Percentiles rank a stretch among this genome's conserved stretches.
These are phyloP conservation scores for Thymallus thymallus DNA, from an alignment of 2,113 vertebrate species.

Conservation along the genomic window DNA sequence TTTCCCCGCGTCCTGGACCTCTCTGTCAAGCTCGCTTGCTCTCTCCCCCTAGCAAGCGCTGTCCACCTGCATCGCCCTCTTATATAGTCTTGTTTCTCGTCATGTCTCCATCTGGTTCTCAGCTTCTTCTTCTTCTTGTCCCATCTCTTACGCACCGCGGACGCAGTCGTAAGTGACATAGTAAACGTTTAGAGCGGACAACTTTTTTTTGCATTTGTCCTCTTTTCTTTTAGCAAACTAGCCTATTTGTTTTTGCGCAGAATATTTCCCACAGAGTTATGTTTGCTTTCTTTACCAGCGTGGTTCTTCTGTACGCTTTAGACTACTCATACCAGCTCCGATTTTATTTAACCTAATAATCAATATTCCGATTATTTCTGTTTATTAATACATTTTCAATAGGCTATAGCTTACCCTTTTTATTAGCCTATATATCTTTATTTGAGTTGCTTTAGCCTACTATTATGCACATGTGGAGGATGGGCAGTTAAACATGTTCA, in stretches of 20 bases:
- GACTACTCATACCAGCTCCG: neutral
- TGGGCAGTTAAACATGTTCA: constrained; percentile 42
- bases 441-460: neutral
- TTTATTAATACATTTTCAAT: too few relatives aligned
- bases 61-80: constrained; percentile 24
- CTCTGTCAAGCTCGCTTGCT: constrained; percentile 13
- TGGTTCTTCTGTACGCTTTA: neutral
- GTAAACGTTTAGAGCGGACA: constrained; percentile 6
- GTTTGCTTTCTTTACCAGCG: neutral
- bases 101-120: constrained; percentile 14
- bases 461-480: constrained; percentile 26
- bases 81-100: constrained; percentile 30
- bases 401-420: too few relatives aligned
- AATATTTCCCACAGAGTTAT: neutral
- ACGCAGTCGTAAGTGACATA: constrained; percentile 24
- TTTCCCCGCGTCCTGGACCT: constrained; percentile 11
- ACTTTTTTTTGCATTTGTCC: neutral
- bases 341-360: too few relatives aligned
- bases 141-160: neutral
- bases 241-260: too few relatives aligned
- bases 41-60: constrained; percentile 11
- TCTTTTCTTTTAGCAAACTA: too few relatives aligned
- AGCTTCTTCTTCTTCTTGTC: constrained; percentile 8
- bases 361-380: too few relatives aligned
- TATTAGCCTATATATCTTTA: neutral